These are phyloP conservation scores for Drosophila nannoptera DNA, from an alignment of 1,140 invertebrate genomes.

Conservation along the genomic window DNA sequence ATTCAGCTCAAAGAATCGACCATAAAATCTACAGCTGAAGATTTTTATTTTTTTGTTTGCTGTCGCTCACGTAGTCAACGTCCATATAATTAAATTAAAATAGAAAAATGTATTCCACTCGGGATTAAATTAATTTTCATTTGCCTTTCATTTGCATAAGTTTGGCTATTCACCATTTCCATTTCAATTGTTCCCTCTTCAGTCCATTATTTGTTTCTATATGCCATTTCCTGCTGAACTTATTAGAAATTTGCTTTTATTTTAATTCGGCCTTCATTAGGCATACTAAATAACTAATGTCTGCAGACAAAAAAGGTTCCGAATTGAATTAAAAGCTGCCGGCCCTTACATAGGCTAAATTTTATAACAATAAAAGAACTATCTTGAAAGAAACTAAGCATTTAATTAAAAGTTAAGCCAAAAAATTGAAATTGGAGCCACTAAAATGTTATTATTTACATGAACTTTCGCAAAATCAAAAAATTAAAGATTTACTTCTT, in stretches of 20 bases:
- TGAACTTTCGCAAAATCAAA: constrained; percentile 2
- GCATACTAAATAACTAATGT: too few relatives aligned
- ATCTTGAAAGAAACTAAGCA: too few relatives aligned
- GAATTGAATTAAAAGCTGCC: constrained; percentile 13
- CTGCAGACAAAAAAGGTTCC: too few relatives aligned
- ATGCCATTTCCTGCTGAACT: constrained; percentile 69
- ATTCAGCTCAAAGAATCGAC: constrained; percentile 1
- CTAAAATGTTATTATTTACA: too few relatives aligned
- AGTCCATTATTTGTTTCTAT: constrained; percentile 73
- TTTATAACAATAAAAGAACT: too few relatives aligned
- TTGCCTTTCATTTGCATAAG: constrained; percentile 72
- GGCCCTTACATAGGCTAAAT: too few relatives aligned
- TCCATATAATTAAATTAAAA: constrained; percentile 79
- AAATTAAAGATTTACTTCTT: constrained; percentile 33
- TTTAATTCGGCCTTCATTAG: constrained; percentile 52
- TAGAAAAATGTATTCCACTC: constrained; percentile 78
- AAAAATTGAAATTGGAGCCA: too few relatives aligned
- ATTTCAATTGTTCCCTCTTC: constrained; percentile 20
- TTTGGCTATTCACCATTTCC: constrained; percentile 36
- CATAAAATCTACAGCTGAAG: background rate
- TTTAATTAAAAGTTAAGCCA: too few relatives aligned
- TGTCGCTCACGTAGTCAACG: constrained; percentile 78
- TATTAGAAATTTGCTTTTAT: constrained; percentile 59
- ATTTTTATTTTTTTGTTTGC: constrained; percentile 52
- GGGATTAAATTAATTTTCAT: constrained; percentile 79